Percentiles rank a stretch among this genome's conserved stretches.
phyloP scores from a whole-genome alignment of 2,888 invertebrate species.

The Latheticus oryzae region DNA sequence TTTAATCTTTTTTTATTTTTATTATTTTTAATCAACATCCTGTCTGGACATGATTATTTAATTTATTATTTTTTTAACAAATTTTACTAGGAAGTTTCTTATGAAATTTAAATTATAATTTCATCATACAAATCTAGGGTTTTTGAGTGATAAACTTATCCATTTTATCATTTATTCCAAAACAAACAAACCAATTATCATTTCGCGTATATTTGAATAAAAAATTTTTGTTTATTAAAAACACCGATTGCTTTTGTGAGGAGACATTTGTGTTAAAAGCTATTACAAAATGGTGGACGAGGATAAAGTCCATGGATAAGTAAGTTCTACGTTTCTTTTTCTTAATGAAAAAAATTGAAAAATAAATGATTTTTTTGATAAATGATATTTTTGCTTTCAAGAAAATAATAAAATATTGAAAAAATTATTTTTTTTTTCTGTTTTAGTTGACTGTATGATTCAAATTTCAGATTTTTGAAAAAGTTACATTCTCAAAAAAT shows the following conservation, averaged over 20 bases:
- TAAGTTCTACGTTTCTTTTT: conserved; percentile 19
- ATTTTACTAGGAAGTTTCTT: conserved; percentile 36
- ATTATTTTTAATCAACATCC: conserved; percentile 21
- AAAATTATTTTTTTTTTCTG: too few relatives aligned
- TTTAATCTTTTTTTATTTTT: conserved; percentile 3
- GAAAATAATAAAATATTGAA: too few relatives aligned
- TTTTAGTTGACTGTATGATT: too few relatives aligned
- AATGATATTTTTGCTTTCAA: too few relatives aligned
- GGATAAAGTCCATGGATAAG: conserved; percentile 31
- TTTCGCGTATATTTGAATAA: conserved; percentile 25
- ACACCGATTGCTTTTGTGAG: conserved; percentile 5
- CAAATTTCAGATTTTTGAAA: too few relatives aligned
- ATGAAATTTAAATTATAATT: conserved; percentile 30
- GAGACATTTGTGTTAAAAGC: conserved; percentile 2
- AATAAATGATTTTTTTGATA: conserved; percentile 13
- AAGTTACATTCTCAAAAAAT: too few relatives aligned
- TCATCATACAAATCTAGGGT: conserved; percentile 41
- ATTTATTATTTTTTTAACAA: conserved; percentile 25
- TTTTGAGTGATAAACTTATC: conserved; percentile 39
- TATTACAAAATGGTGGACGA: conserved; percentile 21
- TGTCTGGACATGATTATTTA: conserved; percentile 28
- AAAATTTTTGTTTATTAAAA: conserved; percentile 19
- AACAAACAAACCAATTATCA: conserved; percentile 34
- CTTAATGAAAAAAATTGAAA: too few relatives aligned
- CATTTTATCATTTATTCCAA: conserved; percentile 33